Base-by-base conservation (phyloP, 2,113 vertebrate species). In the Natator depressus region DNA sequence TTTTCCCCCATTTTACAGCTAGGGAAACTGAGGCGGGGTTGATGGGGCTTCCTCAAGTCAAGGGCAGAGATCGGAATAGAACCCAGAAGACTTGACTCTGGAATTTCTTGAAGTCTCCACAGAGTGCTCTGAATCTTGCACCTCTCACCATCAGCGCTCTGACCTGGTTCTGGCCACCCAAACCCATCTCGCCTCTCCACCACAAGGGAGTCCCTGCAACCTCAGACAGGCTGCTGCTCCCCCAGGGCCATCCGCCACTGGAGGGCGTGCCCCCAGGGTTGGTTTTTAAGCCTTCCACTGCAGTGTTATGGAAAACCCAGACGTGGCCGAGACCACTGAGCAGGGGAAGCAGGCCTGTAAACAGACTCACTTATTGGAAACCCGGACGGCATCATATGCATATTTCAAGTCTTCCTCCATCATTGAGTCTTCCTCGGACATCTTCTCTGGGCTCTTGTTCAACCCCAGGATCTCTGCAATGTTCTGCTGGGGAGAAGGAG, bases 311-410 rank as follows among this genome's bases (percentile, higher is more conserved):
- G 20, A 47, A 46, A 42, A 46, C 24, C 22, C 42, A 3, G 24
- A 19, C n/a, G 4, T 47, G 75, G 2, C 6, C 24, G 2, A 46
- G 42, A 46, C 75, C 8, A 5, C 20, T 14, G n/a, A 27, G 72
- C 4, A 5, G 31, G 69, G 69, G 19, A 42, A 75, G 72, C 19
- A 42, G 72, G 17, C 6, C n/a, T 11, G 10, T 75, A 46, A 19
- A 27, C 10, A 49, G 82, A 97, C 98, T 97, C 92, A 99, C 99
- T 97, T 99, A 90, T 98, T 98, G 95, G 99, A 97, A 69, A 98
- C 98, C 75, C 98, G 98, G 9, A 98, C 97, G 0, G 98, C 98
- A 10, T 98, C 98, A 1, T 98, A 99, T 0, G 98, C 98, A 0
- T 97, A 97, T 51, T 95, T 97, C 95, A 99, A 92, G 93, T 99